Base-by-base conservation (phyloP, 53 echinoderm and acorn worm genomes). In the Stichopus horrens region DNA sequence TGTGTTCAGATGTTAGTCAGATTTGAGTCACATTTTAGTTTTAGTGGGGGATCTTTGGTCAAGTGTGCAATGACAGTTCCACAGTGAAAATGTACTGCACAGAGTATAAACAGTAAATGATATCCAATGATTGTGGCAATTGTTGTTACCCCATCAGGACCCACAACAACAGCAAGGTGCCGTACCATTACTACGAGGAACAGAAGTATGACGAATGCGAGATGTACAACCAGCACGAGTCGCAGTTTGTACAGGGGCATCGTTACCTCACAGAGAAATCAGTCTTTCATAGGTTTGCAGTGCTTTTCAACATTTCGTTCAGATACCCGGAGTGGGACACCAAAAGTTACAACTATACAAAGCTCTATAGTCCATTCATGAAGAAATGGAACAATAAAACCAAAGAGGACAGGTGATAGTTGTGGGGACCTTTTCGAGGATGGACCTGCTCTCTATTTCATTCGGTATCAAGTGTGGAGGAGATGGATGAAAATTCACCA, bases 191-290 rank as follows among this genome's bases (percentile, higher is more conserved):
- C 87, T 87, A 87, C 56, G 87, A 87, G 56, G 75, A 87, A 7
- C 74, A 87, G 74, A 87, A 87, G 52, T 87, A 74, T 19, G 87
- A 87, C 53, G 87, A 87, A 74, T 87, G 87, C 74, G 74, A 87
- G 23, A 87, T 87, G 87, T 87, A 87, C 87, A 37, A 75, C 56
- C 74, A 74, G 21, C 87, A 87, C 55, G 87, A 87, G 74, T 74
- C 87, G 20, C 19, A 87, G 19, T 87, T 74, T 56, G 75, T 74
- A 7, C 87, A 87, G 37, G 87, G 87, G 5, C 87, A 87, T 75
- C 87, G 87, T 20, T 87, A 87, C 54, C 87, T 87, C 55, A 87
- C 87, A 52, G 87, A 87, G 75, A 87, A 87, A 23, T 87, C 87
- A 74, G 74, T 87, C 74, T 87, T 87, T 87, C 87, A 75, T 75